Evolutionary conservation across 2,797 vertebrate species (phyloP).

Genomic region (Odontamblyopus rebecca): DNA sequence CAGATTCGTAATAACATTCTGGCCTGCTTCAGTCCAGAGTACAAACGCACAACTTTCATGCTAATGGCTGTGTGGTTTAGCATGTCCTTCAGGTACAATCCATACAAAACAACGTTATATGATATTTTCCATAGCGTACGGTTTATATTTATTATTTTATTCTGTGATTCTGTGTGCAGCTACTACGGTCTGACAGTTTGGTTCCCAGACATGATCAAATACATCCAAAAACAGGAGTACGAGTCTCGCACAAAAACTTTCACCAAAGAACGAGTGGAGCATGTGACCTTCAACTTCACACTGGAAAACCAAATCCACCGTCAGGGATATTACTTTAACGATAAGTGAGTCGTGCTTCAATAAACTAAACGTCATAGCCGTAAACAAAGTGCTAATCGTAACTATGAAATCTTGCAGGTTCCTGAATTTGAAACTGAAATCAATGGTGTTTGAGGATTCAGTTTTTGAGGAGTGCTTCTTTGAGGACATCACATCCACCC

Average conservation of each 20-base stretch:
- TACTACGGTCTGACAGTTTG: conserved; percentile 97
- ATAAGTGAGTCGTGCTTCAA: conserved; percentile 81
- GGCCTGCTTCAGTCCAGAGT: conserved; percentile 88
- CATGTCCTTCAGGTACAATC: conserved; percentile 95
- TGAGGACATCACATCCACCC: conserved; percentile 94
- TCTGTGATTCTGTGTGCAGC: conserved; percentile 62
- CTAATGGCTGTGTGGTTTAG: conserved; percentile 99
- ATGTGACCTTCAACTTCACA: conserved; percentile 96
- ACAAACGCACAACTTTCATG: conserved; percentile 90
- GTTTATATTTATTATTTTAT: conserved; percentile 5
- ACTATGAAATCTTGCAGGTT: conserved; percentile 76
- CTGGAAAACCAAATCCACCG: conserved; percentile 96
- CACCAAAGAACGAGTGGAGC: conserved; percentile 84
- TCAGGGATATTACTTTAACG: conserved; percentile 92
- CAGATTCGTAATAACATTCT: conserved; percentile 92
- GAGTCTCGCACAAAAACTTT: conserved; percentile 89
- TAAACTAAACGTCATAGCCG: neutral
- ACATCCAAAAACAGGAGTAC: conserved; percentile 93
- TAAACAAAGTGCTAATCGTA: neutral
- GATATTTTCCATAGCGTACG: neutral
- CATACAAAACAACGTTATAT: neutral
- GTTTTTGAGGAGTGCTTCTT: conserved; percentile 97
- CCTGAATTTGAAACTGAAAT: conserved; percentile 94
- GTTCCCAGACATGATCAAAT: conserved; percentile 99
- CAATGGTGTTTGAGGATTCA: conserved; percentile 93